A percentile compares a stretch with the other conserved stretches of the same genome.
These are phyloP conservation scores for Uropsilus gracilis DNA, from an alignment of 2,113 vertebrate species.

Conservation along the genomic window DNA sequence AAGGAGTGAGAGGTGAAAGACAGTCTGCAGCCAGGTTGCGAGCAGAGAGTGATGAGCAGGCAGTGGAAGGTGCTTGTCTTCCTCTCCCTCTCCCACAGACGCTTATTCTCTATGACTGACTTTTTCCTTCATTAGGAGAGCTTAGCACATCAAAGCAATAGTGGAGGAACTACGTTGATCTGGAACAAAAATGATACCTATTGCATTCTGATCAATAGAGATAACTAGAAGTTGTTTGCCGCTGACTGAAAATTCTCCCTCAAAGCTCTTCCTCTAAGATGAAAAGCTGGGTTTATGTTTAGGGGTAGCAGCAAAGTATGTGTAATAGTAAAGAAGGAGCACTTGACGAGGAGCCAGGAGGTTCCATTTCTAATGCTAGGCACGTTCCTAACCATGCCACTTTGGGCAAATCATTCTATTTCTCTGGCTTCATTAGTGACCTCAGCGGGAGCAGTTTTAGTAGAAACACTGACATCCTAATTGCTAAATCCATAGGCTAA, in stretches of 20 bases:
- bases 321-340: conserved; percentile 45
- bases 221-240: not conserved
- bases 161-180: not conserved
- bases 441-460: conserved; percentile 62
- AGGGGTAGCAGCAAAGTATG: not conserved
- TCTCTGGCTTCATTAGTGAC: conserved; percentile 74
- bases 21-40: not conserved
- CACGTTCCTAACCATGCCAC: conserved; percentile 55
- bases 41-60: not conserved
- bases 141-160: conserved; percentile 37
- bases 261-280: conserved; percentile 15
- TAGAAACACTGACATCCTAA: conserved; percentile 74
- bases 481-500: conserved; percentile 74
- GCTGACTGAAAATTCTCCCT: not conserved
- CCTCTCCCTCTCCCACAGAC: not conserved
- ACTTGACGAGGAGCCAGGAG: conserved; percentile 11
- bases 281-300: not conserved
- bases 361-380: conserved; percentile 30
- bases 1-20: not conserved
- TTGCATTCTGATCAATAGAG: conserved; percentile 11
- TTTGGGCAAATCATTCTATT: conserved; percentile 71
- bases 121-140: not conserved
- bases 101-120: not conserved
- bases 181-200: conserved; percentile 18
- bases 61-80: not conserved